Evolutionary conservation across 2,797 vertebrate species (phyloP).

Genomic region (Anguilla pacifica): DNA sequence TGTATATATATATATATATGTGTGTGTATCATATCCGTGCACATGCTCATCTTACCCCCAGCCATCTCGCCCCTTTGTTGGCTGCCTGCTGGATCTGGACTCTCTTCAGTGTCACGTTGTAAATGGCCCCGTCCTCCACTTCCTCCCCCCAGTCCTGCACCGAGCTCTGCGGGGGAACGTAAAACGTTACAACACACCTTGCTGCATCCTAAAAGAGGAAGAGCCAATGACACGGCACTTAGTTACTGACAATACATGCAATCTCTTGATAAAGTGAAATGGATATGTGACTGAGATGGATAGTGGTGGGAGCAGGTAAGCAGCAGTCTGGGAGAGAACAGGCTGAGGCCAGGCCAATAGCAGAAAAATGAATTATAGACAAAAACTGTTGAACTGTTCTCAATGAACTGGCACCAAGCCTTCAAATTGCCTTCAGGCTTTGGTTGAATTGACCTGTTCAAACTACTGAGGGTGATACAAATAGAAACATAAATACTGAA

Average conservation of each 20-base stretch:
- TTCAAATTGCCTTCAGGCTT: background rate
- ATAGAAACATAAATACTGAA: background rate
- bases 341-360: background rate
- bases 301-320: background rate
- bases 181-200: conserved; percentile 14
- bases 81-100: conserved; percentile 94
- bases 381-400: background rate
- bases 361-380: background rate
- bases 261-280: background rate
- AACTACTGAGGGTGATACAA: background rate
- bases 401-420: background rate
- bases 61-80: conserved; percentile 94
- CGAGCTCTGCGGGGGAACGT: conserved; percentile 79
- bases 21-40: background rate
- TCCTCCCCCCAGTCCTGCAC: conserved; percentile 95
- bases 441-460: background rate
- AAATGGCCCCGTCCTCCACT: conserved; percentile 93
- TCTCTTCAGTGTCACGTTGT: conserved; percentile 92
- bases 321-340: background rate
- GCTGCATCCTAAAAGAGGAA: background rate
- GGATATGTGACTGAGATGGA: background rate
- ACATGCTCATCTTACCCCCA: conserved; percentile 82
- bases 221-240: background rate
- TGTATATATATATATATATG: background rate
- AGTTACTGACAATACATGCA: background rate